Evolutionary conservation across 2,888 invertebrate species (phyloP).

Genomic region (Hydraecia micacea): DNA sequence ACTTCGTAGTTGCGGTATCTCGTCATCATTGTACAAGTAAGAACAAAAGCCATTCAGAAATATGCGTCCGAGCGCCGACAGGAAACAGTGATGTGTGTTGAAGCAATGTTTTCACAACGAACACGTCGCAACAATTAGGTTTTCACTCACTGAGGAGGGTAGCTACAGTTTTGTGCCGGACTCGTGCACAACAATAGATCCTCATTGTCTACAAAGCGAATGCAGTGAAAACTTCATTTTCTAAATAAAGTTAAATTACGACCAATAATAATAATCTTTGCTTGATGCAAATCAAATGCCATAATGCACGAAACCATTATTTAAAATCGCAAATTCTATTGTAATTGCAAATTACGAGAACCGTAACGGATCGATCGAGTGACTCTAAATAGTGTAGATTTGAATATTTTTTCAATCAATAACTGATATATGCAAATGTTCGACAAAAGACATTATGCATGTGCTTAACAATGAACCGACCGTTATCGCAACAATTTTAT

Average conservation of each 20-base stretch:
- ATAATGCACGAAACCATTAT: slow-evolving; percentile 77
- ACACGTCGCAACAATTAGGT: slow-evolving; percentile 85
- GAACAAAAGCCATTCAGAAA: slow-evolving; percentile 89
- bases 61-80: slow-evolving; percentile 79
- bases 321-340: slow-evolving; percentile 78
- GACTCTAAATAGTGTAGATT: slow-evolving; percentile 83
- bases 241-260: slow-evolving; percentile 64
- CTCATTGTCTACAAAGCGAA: slow-evolving; percentile 77
- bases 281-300: slow-evolving; percentile 74
- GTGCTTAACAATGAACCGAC: slow-evolving; percentile 85
- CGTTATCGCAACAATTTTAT: slow-evolving; percentile 88
- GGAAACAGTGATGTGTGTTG: slow-evolving; percentile 86
- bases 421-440: slow-evolving; percentile 89
- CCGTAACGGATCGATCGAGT: slow-evolving; percentile 88
- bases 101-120: slow-evolving; percentile 83
- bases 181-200: slow-evolving; percentile 73
- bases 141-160: slow-evolving; percentile 84
- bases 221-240: slow-evolving; percentile 74
- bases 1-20: slow-evolving; percentile 72
- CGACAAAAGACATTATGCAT: slow-evolving; percentile 81
- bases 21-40: slow-evolving; percentile 84
- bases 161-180: slow-evolving; percentile 81
- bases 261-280: slow-evolving; percentile 65
- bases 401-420: slow-evolving; percentile 90
- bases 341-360: slow-evolving; percentile 80